phyloP scores from a whole-genome alignment of 2,888 invertebrate genomes.

The Phortica magna region DNA sequence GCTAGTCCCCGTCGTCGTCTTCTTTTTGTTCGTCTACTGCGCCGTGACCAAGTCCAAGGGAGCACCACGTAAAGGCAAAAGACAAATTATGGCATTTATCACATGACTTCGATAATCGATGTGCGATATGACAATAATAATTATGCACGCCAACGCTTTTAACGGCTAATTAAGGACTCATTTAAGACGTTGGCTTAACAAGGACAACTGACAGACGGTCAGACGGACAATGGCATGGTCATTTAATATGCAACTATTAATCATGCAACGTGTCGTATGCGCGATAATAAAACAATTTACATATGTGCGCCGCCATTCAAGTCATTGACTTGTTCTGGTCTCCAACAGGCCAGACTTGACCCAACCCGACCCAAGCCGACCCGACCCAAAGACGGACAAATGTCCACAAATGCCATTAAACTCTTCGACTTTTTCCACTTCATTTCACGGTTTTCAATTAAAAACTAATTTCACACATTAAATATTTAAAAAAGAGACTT shows the following conservation, averaged over 20 bases:
- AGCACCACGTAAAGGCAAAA: slow-evolving; percentile 48
- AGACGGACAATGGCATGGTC: too few relatives aligned
- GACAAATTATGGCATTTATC: slow-evolving; percentile 48
- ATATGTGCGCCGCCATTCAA: too few relatives aligned
- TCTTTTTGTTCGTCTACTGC: neutral
- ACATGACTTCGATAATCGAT: slow-evolving; percentile 56
- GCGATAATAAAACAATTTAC: too few relatives aligned
- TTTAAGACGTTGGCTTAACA: too few relatives aligned
- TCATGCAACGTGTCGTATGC: too few relatives aligned
- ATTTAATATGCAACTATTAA: too few relatives aligned
- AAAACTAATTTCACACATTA: slow-evolving; percentile 53
- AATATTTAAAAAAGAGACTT: slow-evolving; percentile 38
- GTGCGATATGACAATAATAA: slow-evolving; percentile 20
- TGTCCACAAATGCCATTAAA: slow-evolving; percentile 7
- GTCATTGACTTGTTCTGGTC: too few relatives aligned
- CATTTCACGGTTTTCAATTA: slow-evolving; percentile 50
- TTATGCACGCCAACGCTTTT: slow-evolving; percentile 22
- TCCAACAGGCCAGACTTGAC: too few relatives aligned
- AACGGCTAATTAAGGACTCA: slow-evolving; percentile 12
- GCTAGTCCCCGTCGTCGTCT: neutral
- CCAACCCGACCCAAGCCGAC: too few relatives aligned
- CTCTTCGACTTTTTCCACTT: neutral
- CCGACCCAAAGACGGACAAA: too few relatives aligned
- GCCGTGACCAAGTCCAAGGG: neutral
- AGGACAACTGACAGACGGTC: too few relatives aligned